Evolutionary conservation across 2,113 vertebrate species (phyloP).

Genomic region (Misgurnus anguillicaudatus): DNA sequence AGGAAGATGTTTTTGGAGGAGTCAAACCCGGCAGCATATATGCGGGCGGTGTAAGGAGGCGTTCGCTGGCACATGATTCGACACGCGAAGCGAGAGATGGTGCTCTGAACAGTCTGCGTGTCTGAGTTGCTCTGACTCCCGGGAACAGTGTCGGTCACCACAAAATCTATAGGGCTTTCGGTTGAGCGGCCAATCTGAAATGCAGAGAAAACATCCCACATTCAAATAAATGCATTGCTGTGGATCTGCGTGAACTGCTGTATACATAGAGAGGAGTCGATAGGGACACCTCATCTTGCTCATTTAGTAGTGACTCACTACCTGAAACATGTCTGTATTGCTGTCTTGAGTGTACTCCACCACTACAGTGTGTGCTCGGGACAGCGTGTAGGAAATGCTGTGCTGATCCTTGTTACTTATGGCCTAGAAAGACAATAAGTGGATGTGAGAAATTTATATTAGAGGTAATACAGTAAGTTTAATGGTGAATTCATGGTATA

Average conservation of each 20-base stretch:
- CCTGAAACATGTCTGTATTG: conserved; percentile 97
- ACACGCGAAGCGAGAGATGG: conserved; percentile 98
- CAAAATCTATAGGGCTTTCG: conserved; percentile 96
- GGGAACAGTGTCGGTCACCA: conserved; percentile 96
- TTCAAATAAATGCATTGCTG: not conserved
- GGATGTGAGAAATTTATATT: not conserved
- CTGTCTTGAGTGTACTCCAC: conserved; percentile 98
- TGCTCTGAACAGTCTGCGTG: conserved; percentile 96
- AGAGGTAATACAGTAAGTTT: not conserved
- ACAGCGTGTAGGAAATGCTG: conserved; percentile 98
- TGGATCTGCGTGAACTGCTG: not conserved
- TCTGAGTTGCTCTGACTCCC: conserved; percentile 94
- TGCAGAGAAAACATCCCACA: not conserved
- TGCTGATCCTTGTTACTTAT: conserved; percentile 99
- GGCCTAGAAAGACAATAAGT: conserved; percentile 72
- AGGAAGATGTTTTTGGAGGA: conserved; percentile 99
- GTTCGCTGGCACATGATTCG: conserved; percentile 96
- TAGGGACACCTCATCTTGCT: not conserved
- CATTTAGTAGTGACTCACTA: conserved; percentile 41
- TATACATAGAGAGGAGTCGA: not conserved
- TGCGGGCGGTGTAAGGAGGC: conserved; percentile 92
- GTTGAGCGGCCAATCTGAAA: conserved; percentile 96
- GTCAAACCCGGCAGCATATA: conserved; percentile 97
- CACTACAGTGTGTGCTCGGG: conserved; percentile 95
- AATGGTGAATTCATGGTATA: not conserved